Evolutionary conservation across 2,888 invertebrate genomes (phyloP), one percentile per base, ranked within the genome.

Genomic region (Gortyna flavago): DNA sequence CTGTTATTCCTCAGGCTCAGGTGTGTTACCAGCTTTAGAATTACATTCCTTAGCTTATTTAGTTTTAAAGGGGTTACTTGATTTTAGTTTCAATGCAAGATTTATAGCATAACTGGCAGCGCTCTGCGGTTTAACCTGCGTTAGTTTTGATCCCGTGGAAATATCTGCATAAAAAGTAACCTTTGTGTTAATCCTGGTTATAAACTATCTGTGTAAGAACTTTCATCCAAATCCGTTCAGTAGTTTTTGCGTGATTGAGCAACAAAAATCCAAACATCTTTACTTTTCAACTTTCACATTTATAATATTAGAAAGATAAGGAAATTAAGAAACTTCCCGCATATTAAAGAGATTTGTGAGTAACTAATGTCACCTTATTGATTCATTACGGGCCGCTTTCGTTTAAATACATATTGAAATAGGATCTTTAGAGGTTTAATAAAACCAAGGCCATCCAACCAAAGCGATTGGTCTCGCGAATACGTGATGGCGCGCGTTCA

Each of bases 81-180:
- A 51, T 21, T n/a, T 38, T 54, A 29, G 1, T 62, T 76, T 41
- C 16, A 62, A 6, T 62, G 32, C n/a, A 8, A 16, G 61, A 51
- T 67, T 67, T 61, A 68, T 61, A n/a, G 21, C 41, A 29, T 41
- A 41, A n/a, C n/a, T n/a, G n/a, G n/a, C n/a, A n/a, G n/a, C n/a
- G n/a, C n/a, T n/a, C n/a, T n/a, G n/a, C n/a, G n/a, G n/a, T n/a
- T n/a, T n/a, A n/a, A n/a, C n/a, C n/a, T n/a, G n/a, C n/a, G n/a
- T n/a, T n/a, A n/a, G n/a, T n/a, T n/a, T n/a, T n/a, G n/a, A n/a
- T n/a, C n/a, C n/a, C n/a, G n/a, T n/a, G n/a, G n/a, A n/a, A n/a
- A n/a, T n/a, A n/a, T n/a, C n/a, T n/a, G n/a, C n/a, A n/a, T n/a
- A n/a, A n/a, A n/a, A n/a, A n/a, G n/a, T n/a, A n/a, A n/a, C n/a